These are phyloP conservation scores for Eristalis tenax DNA, from an alignment of 2,888 invertebrate species.

Conservation along the genomic window DNA sequence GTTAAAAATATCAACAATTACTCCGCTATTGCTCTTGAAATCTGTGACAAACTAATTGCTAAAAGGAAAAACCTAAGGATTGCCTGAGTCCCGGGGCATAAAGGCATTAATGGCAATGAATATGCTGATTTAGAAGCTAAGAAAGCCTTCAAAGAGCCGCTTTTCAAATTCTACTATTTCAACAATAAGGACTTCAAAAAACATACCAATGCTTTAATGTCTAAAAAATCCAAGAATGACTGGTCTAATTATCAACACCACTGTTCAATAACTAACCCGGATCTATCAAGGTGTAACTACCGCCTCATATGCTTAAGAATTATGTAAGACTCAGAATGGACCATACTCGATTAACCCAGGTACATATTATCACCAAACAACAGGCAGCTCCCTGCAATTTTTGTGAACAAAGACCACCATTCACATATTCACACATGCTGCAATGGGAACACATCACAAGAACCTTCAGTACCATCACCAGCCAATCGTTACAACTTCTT, in stretches of 20 bases:
- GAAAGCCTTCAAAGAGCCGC: not conserved
- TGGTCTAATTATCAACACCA: constrained; percentile 6
- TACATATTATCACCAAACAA: constrained; percentile 5
- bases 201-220: not conserved
- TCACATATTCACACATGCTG: constrained; percentile 3
- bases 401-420: constrained; percentile 10
- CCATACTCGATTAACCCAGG: not conserved
- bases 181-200: constrained; percentile 7
- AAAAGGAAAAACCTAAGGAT: not conserved
- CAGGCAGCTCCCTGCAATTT: not conserved
- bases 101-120: too few relatives aligned
- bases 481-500: constrained; percentile 4
- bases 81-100: constrained; percentile 3
- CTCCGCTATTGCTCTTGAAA: not conserved
- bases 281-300: too few relatives aligned
- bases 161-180: not conserved
- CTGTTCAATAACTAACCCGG: too few relatives aligned
- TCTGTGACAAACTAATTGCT: constrained; percentile 4
- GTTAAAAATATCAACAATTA: constrained; percentile 9
- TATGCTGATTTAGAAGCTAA: not conserved
- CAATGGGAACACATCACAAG: constrained; percentile 3
- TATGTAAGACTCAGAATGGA: too few relatives aligned
- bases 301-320: not conserved
- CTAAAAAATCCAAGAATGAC: not conserved
- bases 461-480: constrained; percentile 4